These are phyloP conservation scores for Neomonachus schauinslandi DNA, from an alignment of 2,113 vertebrate species.

Conservation along the genomic window DNA sequence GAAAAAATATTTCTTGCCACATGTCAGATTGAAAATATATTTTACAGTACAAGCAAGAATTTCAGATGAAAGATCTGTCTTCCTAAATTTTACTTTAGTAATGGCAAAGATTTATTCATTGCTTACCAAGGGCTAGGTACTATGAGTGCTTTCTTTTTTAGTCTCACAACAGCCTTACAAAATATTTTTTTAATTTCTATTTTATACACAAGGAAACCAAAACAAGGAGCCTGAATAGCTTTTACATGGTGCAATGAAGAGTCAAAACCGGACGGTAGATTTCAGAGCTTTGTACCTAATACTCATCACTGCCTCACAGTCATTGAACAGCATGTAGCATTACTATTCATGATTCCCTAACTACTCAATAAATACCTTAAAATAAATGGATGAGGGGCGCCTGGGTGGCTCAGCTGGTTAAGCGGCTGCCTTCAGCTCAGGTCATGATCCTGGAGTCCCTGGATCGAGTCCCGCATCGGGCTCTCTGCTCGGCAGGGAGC, in stretches of 20 bases:
- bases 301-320: neutral
- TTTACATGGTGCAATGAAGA: neutral
- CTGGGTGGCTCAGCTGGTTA: too few species aligned
- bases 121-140: neutral
- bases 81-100: neutral
- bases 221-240: neutral
- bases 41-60: neutral
- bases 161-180: neutral
- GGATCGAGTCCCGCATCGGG: too few species aligned
- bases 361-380: neutral
- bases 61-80: neutral
- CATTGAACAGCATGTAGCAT: neutral
- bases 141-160: neutral
- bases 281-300: neutral
- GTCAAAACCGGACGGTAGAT: neutral
- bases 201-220: neutral
- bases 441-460: too few species aligned
- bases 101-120: slow-evolving; percentile 11
- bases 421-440: too few species aligned
- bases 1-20: neutral
- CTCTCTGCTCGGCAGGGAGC: too few species aligned
- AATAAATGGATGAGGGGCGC: neutral
- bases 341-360: neutral
- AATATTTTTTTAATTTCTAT: neutral
- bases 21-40: neutral